phyloP scores from a whole-genome alignment of 2,888 invertebrate species.

The Acleris holmiana region DNA sequence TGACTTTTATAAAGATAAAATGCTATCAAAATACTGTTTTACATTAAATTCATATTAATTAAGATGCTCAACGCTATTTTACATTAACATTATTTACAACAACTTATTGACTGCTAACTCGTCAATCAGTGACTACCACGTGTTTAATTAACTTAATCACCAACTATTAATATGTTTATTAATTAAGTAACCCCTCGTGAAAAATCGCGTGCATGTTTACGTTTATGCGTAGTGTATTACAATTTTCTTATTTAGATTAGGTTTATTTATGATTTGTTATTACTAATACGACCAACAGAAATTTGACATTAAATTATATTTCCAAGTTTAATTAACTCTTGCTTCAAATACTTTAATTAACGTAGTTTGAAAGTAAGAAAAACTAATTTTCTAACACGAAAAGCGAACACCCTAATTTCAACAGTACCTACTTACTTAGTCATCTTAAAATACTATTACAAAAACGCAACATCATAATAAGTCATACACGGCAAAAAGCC shows the following conservation, averaged over 20 bases:
- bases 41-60: not conserved
- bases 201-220: not conserved
- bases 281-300: too few species aligned
- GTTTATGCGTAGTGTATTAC: not conserved
- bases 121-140: not conserved
- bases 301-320: too few species aligned
- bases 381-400: too few species aligned
- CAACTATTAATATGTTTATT: not conserved
- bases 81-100: not conserved
- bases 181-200: not conserved
- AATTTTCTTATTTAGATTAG: not conserved
- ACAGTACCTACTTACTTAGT: not conserved
- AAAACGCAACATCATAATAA: slow-evolving; percentile 1
- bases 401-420: too few species aligned
- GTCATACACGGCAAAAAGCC: slow-evolving; percentile 2
- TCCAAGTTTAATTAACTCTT: too few species aligned
- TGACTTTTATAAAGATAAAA: too few species aligned
- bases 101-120: not conserved
- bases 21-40: not conserved
- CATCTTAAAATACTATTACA: not conserved
- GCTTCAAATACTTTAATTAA: too few species aligned
- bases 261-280: too few species aligned
- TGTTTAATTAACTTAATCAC: slow-evolving; percentile 1
- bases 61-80: not conserved
- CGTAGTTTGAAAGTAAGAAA: too few species aligned